Conservation (phyloP, 2,888 invertebrate genomes). For the Conistra vaccinii region DNA sequence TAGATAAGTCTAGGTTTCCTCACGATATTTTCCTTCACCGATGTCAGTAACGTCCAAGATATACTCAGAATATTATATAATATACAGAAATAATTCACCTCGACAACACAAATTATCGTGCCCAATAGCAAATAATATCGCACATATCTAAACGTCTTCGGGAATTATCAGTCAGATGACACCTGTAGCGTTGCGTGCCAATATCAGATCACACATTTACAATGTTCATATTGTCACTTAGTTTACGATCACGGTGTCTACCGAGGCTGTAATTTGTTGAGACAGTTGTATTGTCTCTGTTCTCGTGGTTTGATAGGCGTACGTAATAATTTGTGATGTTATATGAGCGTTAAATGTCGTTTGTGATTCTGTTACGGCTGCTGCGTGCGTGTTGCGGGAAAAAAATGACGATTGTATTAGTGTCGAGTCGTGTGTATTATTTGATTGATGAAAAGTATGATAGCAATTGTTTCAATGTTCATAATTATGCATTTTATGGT, state of each 20-base stretch:
- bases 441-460: slow-evolving; percentile 2
- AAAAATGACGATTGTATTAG: slow-evolving; percentile 2
- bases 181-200: slow-evolving; percentile 79
- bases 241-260: slow-evolving; percentile 56
- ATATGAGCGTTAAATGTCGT: slow-evolving; percentile 19
- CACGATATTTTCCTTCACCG: too few species aligned
- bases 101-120: neutral
- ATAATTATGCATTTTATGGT: too few species aligned
- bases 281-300: slow-evolving; percentile 65
- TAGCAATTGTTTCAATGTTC: neutral
- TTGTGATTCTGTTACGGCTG: slow-evolving; percentile 36
- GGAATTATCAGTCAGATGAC: slow-evolving; percentile 75
- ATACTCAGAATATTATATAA: neutral
- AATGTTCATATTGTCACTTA: slow-evolving; percentile 63
- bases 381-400: neutral
- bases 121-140: slow-evolving; percentile 44
- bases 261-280: slow-evolving; percentile 64
- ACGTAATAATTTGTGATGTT: slow-evolving; percentile 41
- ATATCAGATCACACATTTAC: slow-evolving; percentile 56
- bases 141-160: slow-evolving; percentile 64
- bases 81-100: slow-evolving; percentile 1
- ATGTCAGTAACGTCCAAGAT: neutral
- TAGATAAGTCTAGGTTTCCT: too few species aligned
- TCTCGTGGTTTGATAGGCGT: slow-evolving; percentile 44
- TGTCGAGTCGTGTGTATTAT: neutral